Base-by-base conservation (phyloP, 2,113 vertebrate genomes). In the Oxyruncus cristatus region DNA sequence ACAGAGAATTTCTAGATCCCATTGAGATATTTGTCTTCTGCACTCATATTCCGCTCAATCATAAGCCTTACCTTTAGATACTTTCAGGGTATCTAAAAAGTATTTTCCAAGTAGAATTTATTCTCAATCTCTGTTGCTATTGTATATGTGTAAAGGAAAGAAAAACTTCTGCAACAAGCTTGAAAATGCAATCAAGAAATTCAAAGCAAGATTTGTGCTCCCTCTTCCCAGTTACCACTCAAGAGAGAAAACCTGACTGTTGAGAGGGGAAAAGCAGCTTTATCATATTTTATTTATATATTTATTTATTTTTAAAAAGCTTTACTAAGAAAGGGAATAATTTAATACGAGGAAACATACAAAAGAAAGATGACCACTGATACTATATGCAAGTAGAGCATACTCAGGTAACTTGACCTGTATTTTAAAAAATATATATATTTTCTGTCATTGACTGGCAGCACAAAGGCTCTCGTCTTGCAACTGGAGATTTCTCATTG, bases 231-330 rank as follows among this genome's bases (percentile, higher is more conserved):
- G 56, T 94, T 96, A 86, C 39, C 47, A 88, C 92, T 94, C 90
- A 77, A 85, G 94, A 95, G 85, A 96, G 90, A 74, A 90, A 95
- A 90, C 92, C 95, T 92, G 92, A 93, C 95, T 93, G 88, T 95
- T 97, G 93, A 95, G 90, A 93, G 76, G 90, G 85, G 88, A 84
- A 97, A 96, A 96, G 85, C 82, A 95, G 55, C 75, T 93, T 94
- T 96, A 53, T 95, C 79, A 95, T 97, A 85, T 93, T 97, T 97
- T 96, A 96, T 97, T 94, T 96, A 97, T 90, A 92, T 96, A 96
- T 97, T 96, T 97, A 97, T 97, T 96, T 95, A 97, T 95, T 96
- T 97, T 94, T 96, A 68, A 97, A 93, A 95, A 94, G 72, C 82
- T 93, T 95, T 90, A 82, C 95, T 94, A 81, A 95, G 92, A 96